These are phyloP conservation scores for Sylvia borin DNA, from an alignment of 2,797 vertebrate species.

Conservation along the genomic window DNA sequence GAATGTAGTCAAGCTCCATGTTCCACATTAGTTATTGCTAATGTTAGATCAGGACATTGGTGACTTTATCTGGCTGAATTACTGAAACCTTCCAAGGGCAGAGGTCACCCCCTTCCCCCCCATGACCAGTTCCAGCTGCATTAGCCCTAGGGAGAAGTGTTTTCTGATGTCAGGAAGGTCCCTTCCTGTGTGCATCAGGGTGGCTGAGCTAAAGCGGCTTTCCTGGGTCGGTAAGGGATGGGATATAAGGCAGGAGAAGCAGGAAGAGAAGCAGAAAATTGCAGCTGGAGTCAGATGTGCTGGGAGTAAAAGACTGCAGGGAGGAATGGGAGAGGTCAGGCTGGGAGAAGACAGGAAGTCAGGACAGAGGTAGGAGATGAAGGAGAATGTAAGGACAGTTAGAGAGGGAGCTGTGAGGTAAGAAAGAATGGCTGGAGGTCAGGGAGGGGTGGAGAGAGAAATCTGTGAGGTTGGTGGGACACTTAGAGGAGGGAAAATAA, in stretches of 20 bases:
- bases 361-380: not conserved
- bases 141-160: not conserved
- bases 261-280: not conserved
- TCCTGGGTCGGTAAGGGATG: not conserved
- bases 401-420: not conserved
- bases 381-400: not conserved
- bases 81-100: not conserved
- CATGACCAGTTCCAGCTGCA: not conserved
- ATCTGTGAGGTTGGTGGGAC: not conserved
- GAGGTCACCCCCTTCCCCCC: not conserved
- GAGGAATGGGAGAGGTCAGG: not conserved
- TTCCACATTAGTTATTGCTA: conserved; percentile 29
- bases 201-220: not conserved
- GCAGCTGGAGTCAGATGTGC: not conserved
- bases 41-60: not conserved
- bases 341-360: not conserved
- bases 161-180: not conserved
- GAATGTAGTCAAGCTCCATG: not conserved
- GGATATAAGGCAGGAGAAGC: not conserved
- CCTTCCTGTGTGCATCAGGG: not conserved
- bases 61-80: not conserved
- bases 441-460: not conserved
- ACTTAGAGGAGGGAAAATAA: not conserved
- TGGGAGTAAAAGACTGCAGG: not conserved
- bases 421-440: not conserved